phyloP scores from a whole-genome alignment of 2,888 invertebrate genomes.

The Epistrophe eligans region DNA sequence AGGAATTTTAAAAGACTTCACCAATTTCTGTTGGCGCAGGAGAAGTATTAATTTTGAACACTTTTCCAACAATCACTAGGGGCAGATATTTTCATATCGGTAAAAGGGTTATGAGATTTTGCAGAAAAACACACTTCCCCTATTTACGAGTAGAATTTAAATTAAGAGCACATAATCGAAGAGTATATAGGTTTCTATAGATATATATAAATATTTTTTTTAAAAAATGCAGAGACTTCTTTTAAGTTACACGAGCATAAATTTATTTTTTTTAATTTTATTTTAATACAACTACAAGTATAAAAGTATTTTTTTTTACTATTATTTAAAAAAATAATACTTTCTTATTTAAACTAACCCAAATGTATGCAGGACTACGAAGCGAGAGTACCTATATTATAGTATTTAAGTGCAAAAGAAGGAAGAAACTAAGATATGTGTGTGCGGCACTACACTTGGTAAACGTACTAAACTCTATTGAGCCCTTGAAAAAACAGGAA shows the following conservation, averaged over 20 bases:
- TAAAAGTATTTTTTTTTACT: not conserved
- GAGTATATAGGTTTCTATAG: not conserved
- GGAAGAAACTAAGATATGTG: conserved; percentile 61
- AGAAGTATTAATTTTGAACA: conserved; percentile 46
- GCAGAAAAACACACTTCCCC: conserved; percentile 6
- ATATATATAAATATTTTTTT: not conserved
- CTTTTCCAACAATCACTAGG: conserved; percentile 31
- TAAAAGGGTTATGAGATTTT: not conserved
- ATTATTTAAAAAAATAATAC: not conserved
- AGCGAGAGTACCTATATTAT: conserved; percentile 43
- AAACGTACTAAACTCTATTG: conserved; percentile 61
- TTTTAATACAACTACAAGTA: not conserved
- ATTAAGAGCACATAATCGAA: conserved; percentile 6
- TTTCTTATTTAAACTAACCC: conserved; percentile 48
- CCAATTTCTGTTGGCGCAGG: conserved; percentile 47
- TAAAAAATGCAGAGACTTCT: not conserved
- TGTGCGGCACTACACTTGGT: conserved; percentile 67
- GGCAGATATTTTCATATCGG: not conserved
- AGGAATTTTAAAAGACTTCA: conserved; percentile 60
- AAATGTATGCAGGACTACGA: conserved; percentile 49
- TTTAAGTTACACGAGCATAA: conserved; percentile 9
- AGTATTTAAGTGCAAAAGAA: conserved; percentile 60
- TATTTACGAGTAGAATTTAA: not conserved
- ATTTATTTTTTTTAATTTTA: conserved; percentile 9
- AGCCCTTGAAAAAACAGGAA: conserved; percentile 60